A percentile compares a stretch with the other conserved stretches of the same genome.
Conservation (phyloP, 2,113 vertebrate species). For the Vidua chalybeata region DNA sequence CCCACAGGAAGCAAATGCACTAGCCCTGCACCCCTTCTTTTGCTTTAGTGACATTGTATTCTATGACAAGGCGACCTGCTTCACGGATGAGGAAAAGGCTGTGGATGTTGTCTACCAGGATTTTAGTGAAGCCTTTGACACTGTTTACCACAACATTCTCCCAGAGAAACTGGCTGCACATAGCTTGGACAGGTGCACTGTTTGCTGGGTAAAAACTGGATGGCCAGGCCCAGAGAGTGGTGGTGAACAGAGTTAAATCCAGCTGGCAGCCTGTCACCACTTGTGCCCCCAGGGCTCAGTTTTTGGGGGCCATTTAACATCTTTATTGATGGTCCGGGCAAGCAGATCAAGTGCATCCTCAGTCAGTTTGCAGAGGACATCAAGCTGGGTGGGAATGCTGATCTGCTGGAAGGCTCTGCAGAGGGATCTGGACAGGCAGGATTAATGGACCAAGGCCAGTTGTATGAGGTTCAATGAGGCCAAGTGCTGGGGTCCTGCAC, state of each 20-base stretch:
- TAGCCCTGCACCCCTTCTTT: not conserved
- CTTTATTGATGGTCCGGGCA: not conserved
- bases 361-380: not conserved
- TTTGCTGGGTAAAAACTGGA: not conserved
- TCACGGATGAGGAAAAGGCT: not conserved
- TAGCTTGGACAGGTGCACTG: not conserved
- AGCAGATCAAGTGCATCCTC: rapidly evolving
- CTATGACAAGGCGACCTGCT: not conserved
- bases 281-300: not conserved
- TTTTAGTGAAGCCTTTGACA: not conserved
- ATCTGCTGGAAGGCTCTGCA: not conserved
- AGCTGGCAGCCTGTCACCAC: too few relatives aligned
- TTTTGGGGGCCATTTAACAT: not conserved
- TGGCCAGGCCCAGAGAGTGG: not conserved
- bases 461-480: not conserved
- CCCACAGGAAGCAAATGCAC: not conserved
- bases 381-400: not conserved
- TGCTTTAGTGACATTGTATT: not conserved
- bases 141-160: not conserved
- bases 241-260: not conserved
- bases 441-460: not conserved
- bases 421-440: not conserved
- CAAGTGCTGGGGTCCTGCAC: rapidly evolving
- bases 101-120: not conserved
- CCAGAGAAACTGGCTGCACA: not conserved